phyloP scores from a whole-genome alignment of 2,113 vertebrate genomes.

The Peromyscus californicus region DNA sequence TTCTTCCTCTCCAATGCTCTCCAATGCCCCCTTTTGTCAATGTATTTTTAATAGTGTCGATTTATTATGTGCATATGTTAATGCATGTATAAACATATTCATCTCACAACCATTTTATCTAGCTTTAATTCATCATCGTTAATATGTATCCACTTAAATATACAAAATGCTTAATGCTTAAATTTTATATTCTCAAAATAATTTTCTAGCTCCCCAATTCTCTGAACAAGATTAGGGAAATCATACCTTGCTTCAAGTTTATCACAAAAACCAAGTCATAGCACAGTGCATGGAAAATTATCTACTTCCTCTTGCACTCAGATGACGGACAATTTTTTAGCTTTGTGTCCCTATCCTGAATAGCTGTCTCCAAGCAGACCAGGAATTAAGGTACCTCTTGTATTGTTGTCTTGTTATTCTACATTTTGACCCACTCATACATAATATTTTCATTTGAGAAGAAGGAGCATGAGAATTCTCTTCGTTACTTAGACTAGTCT shows the following conservation, averaged over 20 bases:
- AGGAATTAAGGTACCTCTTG: neutral
- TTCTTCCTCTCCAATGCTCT: neutral
- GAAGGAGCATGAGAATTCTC: neutral
- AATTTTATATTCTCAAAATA: neutral
- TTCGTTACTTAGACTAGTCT: neutral
- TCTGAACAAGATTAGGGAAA: neutral
- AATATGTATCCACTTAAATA: neutral
- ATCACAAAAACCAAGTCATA: neutral
- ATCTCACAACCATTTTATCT: neutral
- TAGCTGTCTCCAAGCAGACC: neutral
- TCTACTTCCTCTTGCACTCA: neutral
- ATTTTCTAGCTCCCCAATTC: neutral
- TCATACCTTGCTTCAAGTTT: neutral
- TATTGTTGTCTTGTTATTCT: neutral
- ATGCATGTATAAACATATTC: neutral
- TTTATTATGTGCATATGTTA: neutral
- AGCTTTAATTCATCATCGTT: neutral
- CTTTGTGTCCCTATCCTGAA: neutral
- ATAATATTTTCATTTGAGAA: neutral
- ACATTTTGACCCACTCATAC: neutral
- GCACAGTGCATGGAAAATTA: neutral
- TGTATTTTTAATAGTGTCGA: neutral
- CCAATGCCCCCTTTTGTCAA: neutral
- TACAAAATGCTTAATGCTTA: neutral
- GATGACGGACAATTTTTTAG: neutral